Conservation (phyloP, 2,888 invertebrate genomes). For the Hipparchia semele region DNA sequence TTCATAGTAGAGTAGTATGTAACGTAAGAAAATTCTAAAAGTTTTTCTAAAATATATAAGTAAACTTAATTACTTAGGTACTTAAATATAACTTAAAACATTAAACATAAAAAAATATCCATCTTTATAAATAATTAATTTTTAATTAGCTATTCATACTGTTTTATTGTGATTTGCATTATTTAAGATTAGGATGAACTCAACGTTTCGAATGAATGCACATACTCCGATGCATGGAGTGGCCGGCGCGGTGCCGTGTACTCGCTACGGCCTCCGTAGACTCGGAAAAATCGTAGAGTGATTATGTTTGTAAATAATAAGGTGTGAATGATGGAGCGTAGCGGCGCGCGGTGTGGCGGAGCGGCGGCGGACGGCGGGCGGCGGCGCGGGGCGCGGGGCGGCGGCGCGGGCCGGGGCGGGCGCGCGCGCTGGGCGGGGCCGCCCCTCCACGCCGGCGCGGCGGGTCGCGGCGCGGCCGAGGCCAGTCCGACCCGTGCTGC, state of each 20-base stretch:
- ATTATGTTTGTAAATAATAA: constrained; percentile 49
- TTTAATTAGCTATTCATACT: background rate
- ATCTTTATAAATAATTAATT: background rate
- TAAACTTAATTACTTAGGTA: no score
- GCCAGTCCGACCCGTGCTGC: constrained; percentile 78
- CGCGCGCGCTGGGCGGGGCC: constrained; percentile 70
- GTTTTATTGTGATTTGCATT: background rate
- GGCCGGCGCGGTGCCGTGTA: background rate
- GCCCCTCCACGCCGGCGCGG: constrained; percentile 67
- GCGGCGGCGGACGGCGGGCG: constrained; percentile 38
- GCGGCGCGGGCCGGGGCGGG: constrained; percentile 39
- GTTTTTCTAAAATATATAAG: no score
- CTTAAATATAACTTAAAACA: no score
- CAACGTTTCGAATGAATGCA: background rate
- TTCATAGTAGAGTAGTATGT: no score
- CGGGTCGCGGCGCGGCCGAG: constrained; percentile 60
- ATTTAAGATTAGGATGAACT: background rate
- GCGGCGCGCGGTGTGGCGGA: constrained; percentile 39
- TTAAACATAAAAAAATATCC: no score
- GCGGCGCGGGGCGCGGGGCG: constrained; percentile 39
- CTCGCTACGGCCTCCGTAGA: constrained; percentile 5
- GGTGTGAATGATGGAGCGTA: constrained; percentile 43
- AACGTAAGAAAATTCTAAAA: no score
- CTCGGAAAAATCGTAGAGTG: constrained; percentile 38
- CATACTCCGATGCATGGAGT: background rate